Evolutionary conservation across 2,113 vertebrate genomes (phyloP), one percentile per base, ranked within the genome.

Genomic region (Bos indicus): DNA sequence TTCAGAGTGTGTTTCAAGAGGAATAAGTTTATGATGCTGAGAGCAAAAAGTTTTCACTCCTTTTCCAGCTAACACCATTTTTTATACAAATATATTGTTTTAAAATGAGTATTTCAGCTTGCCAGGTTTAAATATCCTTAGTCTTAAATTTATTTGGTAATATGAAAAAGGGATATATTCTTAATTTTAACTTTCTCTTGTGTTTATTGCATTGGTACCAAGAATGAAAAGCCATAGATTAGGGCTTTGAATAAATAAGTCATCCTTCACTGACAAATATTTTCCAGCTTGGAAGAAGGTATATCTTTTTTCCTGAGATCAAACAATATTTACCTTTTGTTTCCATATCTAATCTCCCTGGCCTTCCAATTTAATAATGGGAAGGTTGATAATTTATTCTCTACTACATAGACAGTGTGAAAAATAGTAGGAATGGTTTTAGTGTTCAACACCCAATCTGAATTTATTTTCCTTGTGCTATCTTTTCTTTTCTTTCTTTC

Each of bases 51-150:
- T 56, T n/a, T 93, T 82, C 21, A 57, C 95, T 95, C 17, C 7
- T 90, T 14, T 67, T 94, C 26, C 71, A 40, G 52, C 40, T 51
- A 62, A 62, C 30, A 51, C 17, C 2, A 6, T 57, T 90, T 95
- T 97, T 92, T n/a, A 74, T 77, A 57, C 52, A 96, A 88, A 87
- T 92, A 83, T 51, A 7, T 98, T 82, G 10, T 89, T 95, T 77
- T 80, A 92, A 95, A 93, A 64, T 59, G 30, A 94, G 77, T 48
- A 84, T 59, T 60, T 82, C 71, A 93, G 59, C 26, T 57, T 67
- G 23, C 9, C 60, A 93, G 26, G 77, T 96, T 25, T 93, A 77
- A 86, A 60, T 52, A 54, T 46, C 86, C 40, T 78, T 51, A 95
- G 15, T 90, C 48, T 95, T 78, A 56, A 64, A 86, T 86, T 81